Conservation (phyloP, 2,113 vertebrate genomes). For the Corythornis madagascariensis region DNA sequence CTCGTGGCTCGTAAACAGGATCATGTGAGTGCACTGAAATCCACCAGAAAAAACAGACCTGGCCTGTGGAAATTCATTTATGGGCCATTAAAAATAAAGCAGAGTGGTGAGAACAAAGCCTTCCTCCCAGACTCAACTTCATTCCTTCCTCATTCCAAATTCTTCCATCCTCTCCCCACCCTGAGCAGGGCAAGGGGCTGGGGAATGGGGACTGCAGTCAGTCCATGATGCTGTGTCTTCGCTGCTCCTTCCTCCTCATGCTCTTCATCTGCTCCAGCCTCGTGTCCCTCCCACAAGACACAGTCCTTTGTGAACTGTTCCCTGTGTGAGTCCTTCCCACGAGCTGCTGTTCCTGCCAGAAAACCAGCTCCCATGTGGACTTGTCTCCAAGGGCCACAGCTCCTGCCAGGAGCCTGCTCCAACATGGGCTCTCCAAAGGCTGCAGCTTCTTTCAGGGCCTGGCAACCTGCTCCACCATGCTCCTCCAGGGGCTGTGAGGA, state of each 20-base stretch:
- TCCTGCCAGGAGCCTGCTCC: background rate
- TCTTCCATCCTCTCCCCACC: background rate
- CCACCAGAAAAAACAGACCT: background rate
- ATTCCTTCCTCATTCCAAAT: background rate
- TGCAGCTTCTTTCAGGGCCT: background rate
- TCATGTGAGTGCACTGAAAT: background rate
- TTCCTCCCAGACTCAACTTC: background rate
- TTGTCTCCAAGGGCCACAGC: background rate
- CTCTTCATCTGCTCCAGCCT: background rate
- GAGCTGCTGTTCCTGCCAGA: background rate
- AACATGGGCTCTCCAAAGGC: background rate
- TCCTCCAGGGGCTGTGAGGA: background rate
- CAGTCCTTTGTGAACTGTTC: background rate
- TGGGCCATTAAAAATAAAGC: background rate
- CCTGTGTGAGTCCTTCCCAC: background rate
- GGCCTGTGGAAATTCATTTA: background rate
- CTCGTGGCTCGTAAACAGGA: background rate
- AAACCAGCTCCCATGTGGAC: background rate
- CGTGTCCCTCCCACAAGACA: background rate
- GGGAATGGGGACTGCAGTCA: accelerated
- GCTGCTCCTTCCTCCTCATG: background rate
- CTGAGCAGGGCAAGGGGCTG: accelerated
- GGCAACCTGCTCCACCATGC: accelerated
- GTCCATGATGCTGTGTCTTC: background rate
- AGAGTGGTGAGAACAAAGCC: background rate